A percentile compares a stretch with the other conserved stretches of the same genome.
These are phyloP conservation scores for Brachyrhaphis roseni DNA, from an alignment of 2,797 vertebrate species.

Conservation along the genomic window DNA sequence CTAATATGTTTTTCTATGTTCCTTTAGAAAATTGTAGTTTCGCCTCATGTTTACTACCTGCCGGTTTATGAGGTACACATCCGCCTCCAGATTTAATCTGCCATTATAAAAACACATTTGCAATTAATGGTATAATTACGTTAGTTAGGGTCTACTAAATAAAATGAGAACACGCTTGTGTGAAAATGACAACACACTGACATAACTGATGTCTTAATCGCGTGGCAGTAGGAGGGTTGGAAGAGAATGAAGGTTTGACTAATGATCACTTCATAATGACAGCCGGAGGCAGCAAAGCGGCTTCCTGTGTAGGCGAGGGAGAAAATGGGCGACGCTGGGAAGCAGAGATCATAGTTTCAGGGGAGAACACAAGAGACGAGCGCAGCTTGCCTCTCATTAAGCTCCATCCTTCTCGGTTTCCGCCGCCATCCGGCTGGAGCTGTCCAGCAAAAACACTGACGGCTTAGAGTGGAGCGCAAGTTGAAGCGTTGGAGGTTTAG, in stretches of 20 bases:
- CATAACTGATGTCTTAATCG: constrained; percentile 8
- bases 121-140: constrained; percentile 4
- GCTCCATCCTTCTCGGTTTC: not conserved
- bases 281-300: constrained; percentile 22
- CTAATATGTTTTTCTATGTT: not conserved
- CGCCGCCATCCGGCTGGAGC: not conserved
- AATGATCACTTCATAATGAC: constrained; percentile 40
- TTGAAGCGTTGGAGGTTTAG: not conserved
- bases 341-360: constrained; percentile 11
- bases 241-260: constrained; percentile 14
- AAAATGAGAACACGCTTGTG: not conserved
- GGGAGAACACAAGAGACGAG: not conserved
- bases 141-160: not conserved
- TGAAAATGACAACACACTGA: not conserved
- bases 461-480: not conserved
- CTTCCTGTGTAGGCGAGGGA: constrained; percentile 12
- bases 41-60: not conserved
- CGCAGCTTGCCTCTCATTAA: not conserved
- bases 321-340: not conserved
- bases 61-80: not conserved
- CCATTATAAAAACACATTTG: not conserved
- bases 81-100: constrained; percentile 1
- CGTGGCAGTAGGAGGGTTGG: not conserved
- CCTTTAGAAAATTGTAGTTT: not conserved
- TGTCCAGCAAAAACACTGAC: not conserved